Evolutionary conservation across 2,888 invertebrate species (phyloP), one percentile per base, ranked within the genome.

Genomic region (Imbricaverruca yamaguchii): DNA sequence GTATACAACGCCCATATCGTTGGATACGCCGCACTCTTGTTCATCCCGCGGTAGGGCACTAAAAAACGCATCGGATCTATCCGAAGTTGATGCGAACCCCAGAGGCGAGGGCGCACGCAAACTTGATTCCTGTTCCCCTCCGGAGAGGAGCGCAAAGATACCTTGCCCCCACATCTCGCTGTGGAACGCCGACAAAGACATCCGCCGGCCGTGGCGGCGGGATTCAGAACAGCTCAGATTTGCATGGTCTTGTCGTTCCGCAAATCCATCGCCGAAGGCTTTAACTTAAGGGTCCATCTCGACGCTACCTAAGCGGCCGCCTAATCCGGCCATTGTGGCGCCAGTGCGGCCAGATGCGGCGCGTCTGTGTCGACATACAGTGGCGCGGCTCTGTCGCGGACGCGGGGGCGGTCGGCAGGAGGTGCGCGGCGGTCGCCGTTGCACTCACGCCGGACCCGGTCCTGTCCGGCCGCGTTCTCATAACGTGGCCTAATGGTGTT

Each of bases 231-330:
- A 18, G 74, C 39, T 53, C 53, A 18, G 74, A 74, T 74, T 74
- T 74, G 74, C 74, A 74, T 74, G 74, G 23, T 15, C 18, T 13
- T 18, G 13, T 53, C 74, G 74, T 74, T 74, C 15, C 18, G 74
- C 74, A 74, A 74, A 74, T 74, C 74, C 74, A 74, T 74, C 74
- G 74, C 74, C 25, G 53, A 74, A 39, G 74, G 74, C 74, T 74
- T 74, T 53, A 74, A 74, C 74, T 74, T 74, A 53, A 74, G 74
- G 53, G 74, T 74, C 74, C 74, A 74, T 74, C 74, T 15, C 53
- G 74, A 74, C 74, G 74, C 74, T 74, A 74, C 74, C 74, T 74
- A 74, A 74, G 53, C 74, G 74, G 74, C 74, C 74, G 53, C 18
- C 74, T 74, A 74, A 74, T 53, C 74, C 74, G 12, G 12, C 74